Evolutionary conservation across 1,140 invertebrate species (phyloP), one percentile per base, ranked within the genome.

Genomic region (Sesamia nonagrioides): DNA sequence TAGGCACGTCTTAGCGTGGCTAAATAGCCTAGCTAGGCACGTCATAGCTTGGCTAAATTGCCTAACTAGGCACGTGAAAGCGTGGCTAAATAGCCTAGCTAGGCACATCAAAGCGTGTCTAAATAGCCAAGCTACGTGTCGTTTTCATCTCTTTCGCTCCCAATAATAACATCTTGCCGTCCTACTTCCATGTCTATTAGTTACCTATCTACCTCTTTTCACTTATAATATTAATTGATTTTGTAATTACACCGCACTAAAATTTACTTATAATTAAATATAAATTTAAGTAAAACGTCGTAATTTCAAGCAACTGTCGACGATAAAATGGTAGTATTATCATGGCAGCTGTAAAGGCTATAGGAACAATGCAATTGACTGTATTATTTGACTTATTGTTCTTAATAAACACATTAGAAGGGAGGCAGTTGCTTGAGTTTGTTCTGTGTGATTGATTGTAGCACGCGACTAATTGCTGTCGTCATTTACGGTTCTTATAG

Each of bases 211-310:
- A 27, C 27, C 27, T 27, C 27, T 27, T 27, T 27, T 27, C 27
- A 27, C 27, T 27, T 27, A 27, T 27, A 37, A n/a, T 60, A 27
- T 60, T 27, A 7, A 37, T 35, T 40, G 17, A 63, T 63, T 17
- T 33, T 40, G 33, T 40, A 33, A 63, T 63, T 63, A 37, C 60
- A 63, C 33, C 60, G 60, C 52, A 56, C 52, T 63, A 63, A 63
- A 17, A 40, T 63, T n/a, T 37, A 63, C 35, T 63, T 63, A 40
- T 63, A 15, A 63, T 63, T 56, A 40, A 63, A 63, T 63, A 63
- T 40, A 63, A 63, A 61, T 40, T 40, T 17, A 63, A 5, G 27
- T 40, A 17, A 63, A 17, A 37, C 60, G 27, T 27, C 27, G 1
- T 61, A 40, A 37, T 37, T 35, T 63, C 60, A 37, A 63, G 60